Conservation (phyloP, 2,113 vertebrate species). For the Nerophis ophidion region DNA sequence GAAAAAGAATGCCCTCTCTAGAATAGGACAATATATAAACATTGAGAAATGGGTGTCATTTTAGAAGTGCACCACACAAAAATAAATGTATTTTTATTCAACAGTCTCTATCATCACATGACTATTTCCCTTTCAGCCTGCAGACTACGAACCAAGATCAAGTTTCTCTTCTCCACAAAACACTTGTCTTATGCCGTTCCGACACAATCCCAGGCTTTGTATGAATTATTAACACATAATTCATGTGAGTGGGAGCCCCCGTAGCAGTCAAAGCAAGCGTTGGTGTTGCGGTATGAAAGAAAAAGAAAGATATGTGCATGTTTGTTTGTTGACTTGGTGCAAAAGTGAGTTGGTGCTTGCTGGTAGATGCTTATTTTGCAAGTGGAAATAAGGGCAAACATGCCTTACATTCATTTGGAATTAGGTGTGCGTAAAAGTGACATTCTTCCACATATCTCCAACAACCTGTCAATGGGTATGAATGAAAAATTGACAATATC, state of each 20-base stretch:
- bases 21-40: neutral
- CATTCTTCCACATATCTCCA: no score
- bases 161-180: slow-evolving; percentile 54
- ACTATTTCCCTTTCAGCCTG: slow-evolving; percentile 28
- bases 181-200: slow-evolving; percentile 50
- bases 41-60: neutral
- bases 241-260: slow-evolving; percentile 52
- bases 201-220: slow-evolving; percentile 52
- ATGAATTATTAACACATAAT: slow-evolving; percentile 68
- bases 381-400: neutral
- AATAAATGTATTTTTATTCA: slow-evolving; percentile 39
- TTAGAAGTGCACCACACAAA: slow-evolving; percentile 18
- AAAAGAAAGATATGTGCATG: neutral
- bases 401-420: neutral
- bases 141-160: slow-evolving; percentile 44
- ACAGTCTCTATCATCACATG: slow-evolving; percentile 12
- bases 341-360: neutral
- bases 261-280: slow-evolving; percentile 34
- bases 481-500: neutral
- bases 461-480: neutral
- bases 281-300: slow-evolving; percentile 18
- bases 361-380: neutral
- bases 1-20: no score
- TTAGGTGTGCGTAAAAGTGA: slow-evolving; percentile 12
- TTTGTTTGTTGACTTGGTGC: neutral